Conservation (phyloP, 2,113 vertebrate species). For the Brachyistius frenatus region DNA sequence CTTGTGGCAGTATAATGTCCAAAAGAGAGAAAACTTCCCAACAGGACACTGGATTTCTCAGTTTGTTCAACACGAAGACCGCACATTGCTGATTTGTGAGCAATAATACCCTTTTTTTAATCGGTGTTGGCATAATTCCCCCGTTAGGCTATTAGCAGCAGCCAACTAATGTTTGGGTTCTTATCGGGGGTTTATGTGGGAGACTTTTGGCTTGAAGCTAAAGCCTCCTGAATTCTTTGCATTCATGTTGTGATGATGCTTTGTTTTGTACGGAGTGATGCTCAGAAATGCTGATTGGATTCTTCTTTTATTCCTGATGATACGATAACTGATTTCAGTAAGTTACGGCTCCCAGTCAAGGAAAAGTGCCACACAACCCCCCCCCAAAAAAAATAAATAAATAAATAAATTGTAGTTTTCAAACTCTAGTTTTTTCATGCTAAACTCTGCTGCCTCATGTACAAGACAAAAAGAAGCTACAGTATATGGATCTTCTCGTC, state of each 20-base stretch:
- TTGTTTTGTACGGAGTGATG: background rate
- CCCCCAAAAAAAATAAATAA: no score
- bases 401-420: no score
- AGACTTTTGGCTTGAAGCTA: background rate
- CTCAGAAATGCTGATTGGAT: no score
- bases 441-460: background rate
- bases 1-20: background rate
- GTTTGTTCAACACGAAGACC: background rate
- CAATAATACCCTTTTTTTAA: background rate
- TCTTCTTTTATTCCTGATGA: no score
- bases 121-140: conserved; percentile 12
- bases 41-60: background rate
- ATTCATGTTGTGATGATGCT: background rate
- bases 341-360: no score
- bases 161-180: background rate
- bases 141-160: background rate
- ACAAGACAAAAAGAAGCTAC: background rate
- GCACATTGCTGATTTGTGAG: conserved; percentile 6
- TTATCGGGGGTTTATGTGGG: background rate
- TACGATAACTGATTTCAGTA: no score
- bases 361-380: no score
- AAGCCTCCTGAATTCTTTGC: background rate
- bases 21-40: background rate
- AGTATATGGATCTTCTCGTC: background rate
- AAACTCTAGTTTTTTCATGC: background rate